Conservation (phyloP, 2,888 invertebrate species). For the Amiota minor region DNA sequence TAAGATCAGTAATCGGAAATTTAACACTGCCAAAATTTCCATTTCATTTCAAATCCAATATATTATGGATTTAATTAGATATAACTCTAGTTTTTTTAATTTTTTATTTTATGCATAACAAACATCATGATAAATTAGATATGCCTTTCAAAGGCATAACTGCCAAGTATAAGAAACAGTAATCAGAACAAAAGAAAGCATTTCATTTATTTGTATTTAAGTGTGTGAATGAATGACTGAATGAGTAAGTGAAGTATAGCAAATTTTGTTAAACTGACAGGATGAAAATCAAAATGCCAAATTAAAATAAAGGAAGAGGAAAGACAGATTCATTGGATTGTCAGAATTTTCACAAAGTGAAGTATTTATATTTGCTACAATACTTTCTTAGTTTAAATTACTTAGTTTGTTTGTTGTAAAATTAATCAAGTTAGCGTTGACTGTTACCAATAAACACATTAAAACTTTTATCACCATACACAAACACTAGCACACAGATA, state of each 20-base stretch:
- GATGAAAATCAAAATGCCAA: slow-evolving; percentile 24
- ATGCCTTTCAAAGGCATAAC: too few relatives aligned
- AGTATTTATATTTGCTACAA: not conserved
- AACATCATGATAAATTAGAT: too few relatives aligned
- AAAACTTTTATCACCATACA: slow-evolving; percentile 9
- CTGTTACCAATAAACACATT: slow-evolving; percentile 21
- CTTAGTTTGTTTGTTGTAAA: not conserved
- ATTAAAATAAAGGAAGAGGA: not conserved
- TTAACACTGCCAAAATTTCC: too few relatives aligned
- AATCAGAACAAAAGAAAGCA: too few relatives aligned
- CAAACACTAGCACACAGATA: not conserved
- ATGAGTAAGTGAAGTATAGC: slow-evolving; percentile 22
- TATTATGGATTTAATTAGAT: too few relatives aligned
- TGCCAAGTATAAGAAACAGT: too few relatives aligned
- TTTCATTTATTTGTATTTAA: too few relatives aligned
- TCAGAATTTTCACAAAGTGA: not conserved
- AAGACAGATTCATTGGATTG: not conserved
- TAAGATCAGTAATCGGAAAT: too few relatives aligned
- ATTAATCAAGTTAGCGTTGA: slow-evolving; percentile 16
- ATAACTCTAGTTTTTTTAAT: too few relatives aligned
- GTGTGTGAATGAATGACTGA: too few relatives aligned
- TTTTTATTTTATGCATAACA: too few relatives aligned
- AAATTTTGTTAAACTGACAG: slow-evolving; percentile 46
- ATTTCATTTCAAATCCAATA: too few relatives aligned
- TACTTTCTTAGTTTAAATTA: not conserved